Conservation (phyloP, 2,797 vertebrate genomes). For the Hapalemur alaotrensis region DNA sequence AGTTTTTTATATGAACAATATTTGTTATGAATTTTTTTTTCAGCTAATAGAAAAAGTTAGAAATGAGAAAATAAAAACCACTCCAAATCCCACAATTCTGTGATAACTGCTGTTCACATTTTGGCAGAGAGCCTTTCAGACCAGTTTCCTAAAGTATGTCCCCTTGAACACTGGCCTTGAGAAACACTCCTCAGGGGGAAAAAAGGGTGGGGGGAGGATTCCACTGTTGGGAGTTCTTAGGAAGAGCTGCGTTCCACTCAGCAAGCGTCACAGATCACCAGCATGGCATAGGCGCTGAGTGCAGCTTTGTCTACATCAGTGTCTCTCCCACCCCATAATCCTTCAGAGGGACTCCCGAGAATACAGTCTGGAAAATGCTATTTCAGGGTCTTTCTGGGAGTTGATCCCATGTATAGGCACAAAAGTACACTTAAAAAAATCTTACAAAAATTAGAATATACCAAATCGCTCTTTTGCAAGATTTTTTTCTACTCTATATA, state of each 20-base stretch:
- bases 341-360: not conserved
- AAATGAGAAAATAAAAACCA: not conserved
- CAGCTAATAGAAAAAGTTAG: not conserved
- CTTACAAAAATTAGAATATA: not conserved
- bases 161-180: not conserved
- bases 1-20: not conserved
- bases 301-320: not conserved
- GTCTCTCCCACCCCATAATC: not conserved
- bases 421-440: not conserved
- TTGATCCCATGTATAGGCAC: rapidly evolving
- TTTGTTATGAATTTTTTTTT: not conserved
- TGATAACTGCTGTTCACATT: not conserved
- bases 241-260: not conserved
- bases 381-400: not conserved
- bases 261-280: not conserved
- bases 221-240: not conserved
- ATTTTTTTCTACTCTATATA: not conserved
- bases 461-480: not conserved
- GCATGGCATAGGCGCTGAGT: not conserved
- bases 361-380: not conserved
- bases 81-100: not conserved
- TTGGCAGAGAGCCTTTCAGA: not conserved
- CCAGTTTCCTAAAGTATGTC: not conserved
- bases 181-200: not conserved
- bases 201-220: no score